Conservation (phyloP, 2,888 invertebrate genomes). For the Stenotaenia linearis region DNA sequence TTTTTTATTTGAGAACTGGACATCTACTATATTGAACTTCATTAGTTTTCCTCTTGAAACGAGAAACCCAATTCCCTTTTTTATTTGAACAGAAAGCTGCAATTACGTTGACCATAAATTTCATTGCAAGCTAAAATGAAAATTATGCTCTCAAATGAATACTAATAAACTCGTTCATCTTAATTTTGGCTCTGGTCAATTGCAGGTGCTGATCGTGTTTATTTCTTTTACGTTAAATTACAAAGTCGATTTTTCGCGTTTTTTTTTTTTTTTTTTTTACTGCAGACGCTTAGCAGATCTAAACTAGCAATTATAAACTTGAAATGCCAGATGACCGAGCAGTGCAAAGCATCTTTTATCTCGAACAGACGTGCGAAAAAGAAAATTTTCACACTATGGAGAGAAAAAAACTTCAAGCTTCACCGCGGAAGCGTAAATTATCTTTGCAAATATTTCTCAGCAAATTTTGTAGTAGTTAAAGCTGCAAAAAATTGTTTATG, state of each 20-base stretch:
- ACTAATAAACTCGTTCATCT: neutral
- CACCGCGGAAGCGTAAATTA: neutral
- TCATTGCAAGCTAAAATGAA: neutral
- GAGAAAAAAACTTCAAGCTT: neutral
- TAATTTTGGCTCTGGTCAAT: neutral
- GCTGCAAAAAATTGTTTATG: neutral
- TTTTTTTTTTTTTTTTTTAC: neutral
- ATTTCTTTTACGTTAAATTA: neutral
- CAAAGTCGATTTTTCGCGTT: neutral
- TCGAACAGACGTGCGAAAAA: neutral
- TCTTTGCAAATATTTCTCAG: neutral
- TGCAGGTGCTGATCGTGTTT: neutral
- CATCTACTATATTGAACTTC: slow-evolving; percentile 17
- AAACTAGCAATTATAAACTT: neutral
- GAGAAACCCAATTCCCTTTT: neutral
- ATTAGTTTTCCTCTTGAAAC: neutral
- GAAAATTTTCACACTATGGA: neutral
- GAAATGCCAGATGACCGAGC: neutral
- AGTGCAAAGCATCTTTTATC: neutral
- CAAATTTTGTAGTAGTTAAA: neutral
- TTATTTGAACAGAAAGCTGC: neutral
- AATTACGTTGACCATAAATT: slow-evolving; percentile 12
- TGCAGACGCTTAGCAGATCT: neutral
- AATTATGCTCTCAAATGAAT: neutral
- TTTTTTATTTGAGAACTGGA: neutral